These are phyloP conservation scores for Chymomyza procnemis DNA, from an alignment of 2,888 invertebrate species.

Conservation along the genomic window DNA sequence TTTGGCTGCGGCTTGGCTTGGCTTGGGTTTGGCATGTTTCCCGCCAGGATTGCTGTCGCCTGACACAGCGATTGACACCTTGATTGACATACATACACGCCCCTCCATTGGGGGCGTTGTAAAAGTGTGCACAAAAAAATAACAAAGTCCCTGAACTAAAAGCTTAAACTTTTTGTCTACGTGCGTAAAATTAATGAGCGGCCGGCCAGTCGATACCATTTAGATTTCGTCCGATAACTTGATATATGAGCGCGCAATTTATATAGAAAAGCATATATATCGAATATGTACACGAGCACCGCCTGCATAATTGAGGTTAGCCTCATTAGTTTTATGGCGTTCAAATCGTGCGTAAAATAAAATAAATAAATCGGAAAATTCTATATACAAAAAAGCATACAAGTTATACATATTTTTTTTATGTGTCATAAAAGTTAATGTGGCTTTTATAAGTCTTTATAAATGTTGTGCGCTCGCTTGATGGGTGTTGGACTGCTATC, in stretches of 20 bases:
- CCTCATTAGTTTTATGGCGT: constrained; percentile 2
- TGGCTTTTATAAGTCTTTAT: neutral
- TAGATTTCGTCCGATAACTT: neutral
- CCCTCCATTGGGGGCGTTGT: neutral
- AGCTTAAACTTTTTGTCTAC: constrained; percentile 14
- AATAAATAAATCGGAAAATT: neutral
- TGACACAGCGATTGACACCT: constrained; percentile 39
- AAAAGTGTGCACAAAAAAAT: neutral
- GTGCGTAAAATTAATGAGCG: constrained; percentile 33
- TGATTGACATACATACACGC: constrained; percentile 14
- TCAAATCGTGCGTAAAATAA: constrained; percentile 6
- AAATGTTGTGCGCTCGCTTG: too few relatives aligned
- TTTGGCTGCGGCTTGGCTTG: too few relatives aligned
- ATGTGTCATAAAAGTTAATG: neutral
- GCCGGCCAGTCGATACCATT: neutral
- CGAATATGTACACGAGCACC: neutral
- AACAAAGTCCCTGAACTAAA: neutral
- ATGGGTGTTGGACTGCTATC: neutral
- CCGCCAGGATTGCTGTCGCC: neutral
- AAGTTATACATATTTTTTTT: neutral
- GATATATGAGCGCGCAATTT: neutral
- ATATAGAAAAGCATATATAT: neutral
- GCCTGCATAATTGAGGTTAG: neutral
- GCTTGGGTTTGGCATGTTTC: constrained; percentile 12
- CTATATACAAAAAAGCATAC: neutral